A percentile compares a stretch with the other conserved stretches of the same genome.
These are phyloP conservation scores for Corythornis vintsioides DNA, from an alignment of 2,113 vertebrate species.

Conservation along the genomic window DNA sequence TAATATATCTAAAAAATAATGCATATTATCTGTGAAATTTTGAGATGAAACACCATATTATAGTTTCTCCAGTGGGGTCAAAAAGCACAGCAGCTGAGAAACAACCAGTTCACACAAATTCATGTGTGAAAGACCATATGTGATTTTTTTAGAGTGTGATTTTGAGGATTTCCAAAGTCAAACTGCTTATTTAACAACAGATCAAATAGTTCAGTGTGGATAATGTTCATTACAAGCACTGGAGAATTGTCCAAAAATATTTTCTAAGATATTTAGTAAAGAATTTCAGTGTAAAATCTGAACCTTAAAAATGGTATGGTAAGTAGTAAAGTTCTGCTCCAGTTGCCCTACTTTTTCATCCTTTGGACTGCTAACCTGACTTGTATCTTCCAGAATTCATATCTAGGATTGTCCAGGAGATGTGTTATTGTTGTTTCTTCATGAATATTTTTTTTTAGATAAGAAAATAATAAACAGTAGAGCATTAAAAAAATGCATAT, in stretches of 20 bases:
- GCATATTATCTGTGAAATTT: background rate
- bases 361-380: background rate
- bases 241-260: background rate
- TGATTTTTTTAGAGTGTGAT: background rate
- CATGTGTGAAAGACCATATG: background rate
- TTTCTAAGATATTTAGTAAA: background rate
- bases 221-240: background rate
- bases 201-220: background rate
- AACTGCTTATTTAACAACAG: background rate
- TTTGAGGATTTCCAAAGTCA: background rate
- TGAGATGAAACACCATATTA: background rate
- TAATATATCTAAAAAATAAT: background rate
- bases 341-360: background rate
- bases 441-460: background rate
- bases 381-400: background rate
- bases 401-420: background rate
- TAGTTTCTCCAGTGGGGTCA: background rate
- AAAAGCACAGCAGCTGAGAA: background rate
- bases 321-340: background rate
- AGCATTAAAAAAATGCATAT: background rate
- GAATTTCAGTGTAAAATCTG: background rate
- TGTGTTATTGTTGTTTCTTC: background rate
- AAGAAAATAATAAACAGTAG: background rate
- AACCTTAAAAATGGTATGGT: background rate
- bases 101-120: background rate